Conservation (phyloP, 2,797 vertebrate genomes). For the Onychomys torridus region DNA sequence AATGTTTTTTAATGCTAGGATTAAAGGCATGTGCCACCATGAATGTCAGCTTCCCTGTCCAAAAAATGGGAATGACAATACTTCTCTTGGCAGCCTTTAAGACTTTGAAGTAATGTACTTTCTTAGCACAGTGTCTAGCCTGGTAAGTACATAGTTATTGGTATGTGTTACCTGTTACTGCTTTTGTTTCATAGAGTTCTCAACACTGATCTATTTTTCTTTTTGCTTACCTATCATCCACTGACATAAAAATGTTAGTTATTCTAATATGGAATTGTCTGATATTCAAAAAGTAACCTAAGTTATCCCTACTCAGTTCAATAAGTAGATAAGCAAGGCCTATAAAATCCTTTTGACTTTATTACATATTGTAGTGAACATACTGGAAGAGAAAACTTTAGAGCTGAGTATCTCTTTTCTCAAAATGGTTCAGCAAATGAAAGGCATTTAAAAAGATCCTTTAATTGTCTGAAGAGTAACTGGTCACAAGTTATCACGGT, state of each 20-base stretch:
- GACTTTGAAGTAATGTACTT: constrained; percentile 42
- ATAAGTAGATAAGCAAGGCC: not conserved
- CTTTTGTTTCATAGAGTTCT: not conserved
- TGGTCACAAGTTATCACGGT: constrained; percentile 31
- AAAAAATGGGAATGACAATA: not conserved
- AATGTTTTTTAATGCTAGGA: not conserved
- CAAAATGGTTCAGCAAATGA: constrained; percentile 24
- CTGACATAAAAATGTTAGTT: constrained; percentile 39
- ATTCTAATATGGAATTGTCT: constrained; percentile 37
- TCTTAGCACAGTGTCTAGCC: constrained; percentile 22
- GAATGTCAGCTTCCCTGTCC: constrained; percentile 37
- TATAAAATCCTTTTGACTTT: constrained; percentile 58
- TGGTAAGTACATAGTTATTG: not conserved
- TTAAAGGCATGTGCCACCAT: not conserved
- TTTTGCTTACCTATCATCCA: constrained; percentile 50
- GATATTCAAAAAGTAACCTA: constrained; percentile 25
- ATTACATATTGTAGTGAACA: constrained; percentile 44
- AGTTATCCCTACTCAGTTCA: constrained; percentile 59
- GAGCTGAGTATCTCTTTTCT: constrained; percentile 52
- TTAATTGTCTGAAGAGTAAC: constrained; percentile 49
- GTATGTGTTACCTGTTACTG: constrained; percentile 18
- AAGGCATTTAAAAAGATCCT: constrained; percentile 44
- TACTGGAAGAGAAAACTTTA: constrained; percentile 40
- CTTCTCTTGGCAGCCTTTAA: constrained; percentile 10
- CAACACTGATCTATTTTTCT: not conserved